These are phyloP conservation scores for Momotus momota DNA, from an alignment of 2,797 vertebrate genomes.

Conservation along the genomic window DNA sequence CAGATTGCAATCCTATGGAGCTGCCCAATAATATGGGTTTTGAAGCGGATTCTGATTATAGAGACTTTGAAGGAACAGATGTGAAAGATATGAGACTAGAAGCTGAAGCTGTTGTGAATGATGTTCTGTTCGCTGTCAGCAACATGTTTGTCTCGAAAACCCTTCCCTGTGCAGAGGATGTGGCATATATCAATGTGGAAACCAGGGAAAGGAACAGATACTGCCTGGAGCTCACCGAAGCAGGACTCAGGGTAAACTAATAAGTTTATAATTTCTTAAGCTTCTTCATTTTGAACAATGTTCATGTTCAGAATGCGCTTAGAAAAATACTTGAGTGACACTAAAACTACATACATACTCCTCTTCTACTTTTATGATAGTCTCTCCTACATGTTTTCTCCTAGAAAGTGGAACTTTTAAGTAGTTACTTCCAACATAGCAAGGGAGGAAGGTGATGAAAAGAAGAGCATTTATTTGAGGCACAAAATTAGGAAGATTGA, in stretches of 20 bases:
- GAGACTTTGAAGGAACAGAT: constrained; percentile 82
- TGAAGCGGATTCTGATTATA: constrained; percentile 83
- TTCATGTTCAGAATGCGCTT: background rate
- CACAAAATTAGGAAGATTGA: background rate
- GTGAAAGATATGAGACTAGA: constrained; percentile 97
- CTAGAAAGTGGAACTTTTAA: background rate
- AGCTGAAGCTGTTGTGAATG: constrained; percentile 94
- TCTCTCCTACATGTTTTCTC: background rate
- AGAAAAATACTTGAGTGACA: background rate
- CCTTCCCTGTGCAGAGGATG: constrained; percentile 86
- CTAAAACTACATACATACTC: background rate
- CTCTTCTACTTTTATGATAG: background rate
- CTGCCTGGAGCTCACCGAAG: constrained; percentile 95
- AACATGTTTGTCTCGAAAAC: constrained; percentile 93
- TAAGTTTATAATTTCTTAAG: constrained; percentile 13
- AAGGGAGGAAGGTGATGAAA: background rate
- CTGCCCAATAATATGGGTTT: constrained; percentile 77
- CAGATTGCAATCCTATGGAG: constrained; percentile 87
- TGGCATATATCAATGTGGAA: constrained; percentile 96
- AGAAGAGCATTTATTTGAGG: background rate
- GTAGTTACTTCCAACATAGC: background rate
- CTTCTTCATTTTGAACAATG: background rate
- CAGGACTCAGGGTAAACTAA: constrained; percentile 89
- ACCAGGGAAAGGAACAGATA: constrained; percentile 91
- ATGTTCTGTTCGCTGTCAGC: constrained; percentile 92